A percentile compares a stretch with the other conserved stretches of the same genome.
Conservation (phyloP, 2,113 vertebrate genomes). For the Trichomycterus rosablanca region DNA sequence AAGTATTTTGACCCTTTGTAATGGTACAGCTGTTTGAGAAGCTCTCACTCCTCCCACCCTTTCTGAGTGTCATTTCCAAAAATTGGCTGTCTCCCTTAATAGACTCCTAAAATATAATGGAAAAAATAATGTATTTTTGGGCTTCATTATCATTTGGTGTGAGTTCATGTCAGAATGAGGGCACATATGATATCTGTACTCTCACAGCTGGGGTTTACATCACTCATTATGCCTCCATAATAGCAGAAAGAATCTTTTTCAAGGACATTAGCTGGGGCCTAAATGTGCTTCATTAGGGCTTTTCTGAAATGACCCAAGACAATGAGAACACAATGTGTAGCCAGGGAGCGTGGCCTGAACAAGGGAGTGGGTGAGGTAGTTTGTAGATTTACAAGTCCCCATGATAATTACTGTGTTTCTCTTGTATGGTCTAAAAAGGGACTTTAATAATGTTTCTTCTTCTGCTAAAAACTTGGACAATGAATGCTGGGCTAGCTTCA, state of each 20-base stretch:
- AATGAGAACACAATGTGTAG: constrained; percentile 75
- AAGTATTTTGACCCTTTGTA: constrained; percentile 10
- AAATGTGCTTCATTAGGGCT: constrained; percentile 72
- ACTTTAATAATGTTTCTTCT: constrained; percentile 57
- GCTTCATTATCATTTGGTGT: constrained; percentile 43
- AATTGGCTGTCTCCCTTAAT: constrained; percentile 42
- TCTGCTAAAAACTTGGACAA: constrained; percentile 41
- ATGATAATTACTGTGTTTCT: constrained; percentile 69
- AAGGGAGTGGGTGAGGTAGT: constrained; percentile 64
- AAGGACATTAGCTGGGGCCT: constrained; percentile 71
- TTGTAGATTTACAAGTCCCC: constrained; percentile 38
- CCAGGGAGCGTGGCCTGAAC: constrained; percentile 28
- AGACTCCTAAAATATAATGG: constrained; percentile 39
- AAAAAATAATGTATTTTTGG: constrained; percentile 3
- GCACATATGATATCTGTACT: constrained; percentile 58
- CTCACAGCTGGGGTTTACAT: constrained; percentile 59
- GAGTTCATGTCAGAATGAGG: constrained; percentile 57
- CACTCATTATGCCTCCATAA: constrained; percentile 57
- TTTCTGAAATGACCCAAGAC: constrained; percentile 71
- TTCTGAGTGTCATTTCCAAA: constrained; percentile 21
- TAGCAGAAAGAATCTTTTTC: constrained; percentile 68
- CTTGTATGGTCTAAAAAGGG: constrained; percentile 46
- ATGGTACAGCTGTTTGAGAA: constrained; percentile 1
- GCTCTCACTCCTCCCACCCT: constrained; percentile 18
- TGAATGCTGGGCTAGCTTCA: constrained; percentile 47